A percentile compares a stretch with the other conserved stretches of the same genome.
These are phyloP conservation scores for Cynodonichthys magdalenae DNA, from an alignment of 2,797 vertebrate genomes.

Conservation along the genomic window DNA sequence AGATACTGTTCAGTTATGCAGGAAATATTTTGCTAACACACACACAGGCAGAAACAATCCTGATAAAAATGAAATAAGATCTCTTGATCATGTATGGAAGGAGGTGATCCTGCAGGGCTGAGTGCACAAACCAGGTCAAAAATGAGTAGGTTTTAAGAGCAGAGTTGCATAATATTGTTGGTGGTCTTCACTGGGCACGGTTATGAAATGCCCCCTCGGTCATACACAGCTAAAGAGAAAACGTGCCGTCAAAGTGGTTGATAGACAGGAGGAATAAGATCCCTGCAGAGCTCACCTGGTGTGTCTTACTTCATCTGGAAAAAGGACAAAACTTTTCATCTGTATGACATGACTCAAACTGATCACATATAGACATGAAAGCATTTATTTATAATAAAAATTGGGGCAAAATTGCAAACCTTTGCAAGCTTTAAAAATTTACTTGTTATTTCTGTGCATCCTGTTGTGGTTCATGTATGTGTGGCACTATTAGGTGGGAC, in stretches of 20 bases:
- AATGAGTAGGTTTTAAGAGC: constrained; percentile 39
- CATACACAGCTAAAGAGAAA: constrained; percentile 47
- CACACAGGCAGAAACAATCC: constrained; percentile 27
- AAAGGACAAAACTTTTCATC: neutral
- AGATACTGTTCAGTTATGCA: neutral
- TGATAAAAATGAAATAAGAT: no score
- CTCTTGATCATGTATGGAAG: neutral
- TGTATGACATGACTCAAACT: neutral
- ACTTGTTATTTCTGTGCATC: no score
- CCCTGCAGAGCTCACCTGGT: constrained; percentile 17
- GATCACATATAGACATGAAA: no score
- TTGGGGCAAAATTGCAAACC: neutral
- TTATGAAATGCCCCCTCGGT: constrained; percentile 72
- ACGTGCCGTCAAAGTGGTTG: constrained; percentile 52
- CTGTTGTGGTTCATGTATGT: constrained; percentile 19
- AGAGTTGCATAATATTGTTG: constrained; percentile 71
- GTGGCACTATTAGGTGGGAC: no score
- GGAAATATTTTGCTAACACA: no score
- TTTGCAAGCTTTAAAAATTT: neutral
- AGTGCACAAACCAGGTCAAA: constrained; percentile 39
- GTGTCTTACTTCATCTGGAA: neutral
- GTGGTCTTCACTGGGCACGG: constrained; percentile 64
- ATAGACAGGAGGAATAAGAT: constrained; percentile 38
- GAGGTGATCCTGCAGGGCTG: constrained; percentile 36
- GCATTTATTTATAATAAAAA: neutral